Percentiles rank a stretch among this genome's conserved stretches.
phyloP scores from a whole-genome alignment of 2,888 invertebrate genomes.

The Plemyria rubiginata region DNA sequence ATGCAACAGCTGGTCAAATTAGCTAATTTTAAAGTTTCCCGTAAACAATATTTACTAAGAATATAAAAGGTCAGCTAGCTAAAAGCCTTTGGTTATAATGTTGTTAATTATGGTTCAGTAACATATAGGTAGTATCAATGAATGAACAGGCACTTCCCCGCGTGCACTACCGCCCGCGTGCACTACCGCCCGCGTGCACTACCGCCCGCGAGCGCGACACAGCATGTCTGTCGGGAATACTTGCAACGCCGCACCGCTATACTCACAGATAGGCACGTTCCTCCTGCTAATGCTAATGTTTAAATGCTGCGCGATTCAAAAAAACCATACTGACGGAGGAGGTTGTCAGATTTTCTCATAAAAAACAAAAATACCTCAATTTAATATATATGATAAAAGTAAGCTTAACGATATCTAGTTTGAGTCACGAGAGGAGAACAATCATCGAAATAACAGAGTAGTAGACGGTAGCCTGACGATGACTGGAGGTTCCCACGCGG shows the following conservation, averaged over 20 bases:
- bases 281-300: not conserved
- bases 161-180: too few species aligned
- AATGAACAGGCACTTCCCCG: too few species aligned
- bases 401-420: slow-evolving; percentile 21
- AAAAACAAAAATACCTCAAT: slow-evolving; percentile 6
- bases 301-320: too few species aligned
- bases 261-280: not conserved
- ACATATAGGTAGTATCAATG: too few species aligned
- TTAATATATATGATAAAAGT: slow-evolving; percentile 17
- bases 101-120: too few species aligned
- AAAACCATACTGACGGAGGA: not conserved
- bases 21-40: too few species aligned
- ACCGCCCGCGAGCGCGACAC: too few species aligned
- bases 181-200: too few species aligned
- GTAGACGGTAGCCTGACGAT: slow-evolving; percentile 14
- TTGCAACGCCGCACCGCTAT: not conserved
- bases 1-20: too few species aligned
- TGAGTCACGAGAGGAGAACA: slow-evolving; percentile 26
- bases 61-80: too few species aligned
- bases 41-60: too few species aligned
- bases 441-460: slow-evolving; percentile 32
- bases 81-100: too few species aligned
- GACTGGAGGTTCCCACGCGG: slow-evolving; percentile 31
- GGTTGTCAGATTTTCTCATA: slow-evolving; percentile 4
- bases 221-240: not conserved